These are phyloP conservation scores for Ophthalmolycus amberensis DNA, from an alignment of 2,113 vertebrate genomes.

Conservation along the genomic window DNA sequence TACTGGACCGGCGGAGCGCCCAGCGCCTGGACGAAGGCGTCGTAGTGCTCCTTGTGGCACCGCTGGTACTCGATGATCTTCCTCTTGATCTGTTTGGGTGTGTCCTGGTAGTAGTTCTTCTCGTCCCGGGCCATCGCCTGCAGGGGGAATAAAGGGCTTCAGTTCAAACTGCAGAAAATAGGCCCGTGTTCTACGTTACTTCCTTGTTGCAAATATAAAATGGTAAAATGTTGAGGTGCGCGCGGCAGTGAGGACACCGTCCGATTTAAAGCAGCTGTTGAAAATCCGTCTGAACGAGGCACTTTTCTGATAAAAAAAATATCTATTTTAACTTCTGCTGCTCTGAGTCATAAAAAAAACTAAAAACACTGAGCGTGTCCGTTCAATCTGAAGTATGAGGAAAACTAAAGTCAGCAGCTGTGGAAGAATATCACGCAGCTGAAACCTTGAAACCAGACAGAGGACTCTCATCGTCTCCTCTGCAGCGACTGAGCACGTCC, in stretches of 20 bases:
- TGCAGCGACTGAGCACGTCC: background rate
- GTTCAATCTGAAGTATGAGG: background rate
- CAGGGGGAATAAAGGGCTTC: background rate
- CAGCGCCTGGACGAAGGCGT: conserved; percentile 83
- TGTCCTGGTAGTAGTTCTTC: conserved; percentile 99
- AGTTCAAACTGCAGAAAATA: too few species aligned
- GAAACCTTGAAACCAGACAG: background rate
- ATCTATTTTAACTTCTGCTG: background rate
- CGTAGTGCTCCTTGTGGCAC: conserved; percentile 86
- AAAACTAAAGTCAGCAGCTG: background rate
- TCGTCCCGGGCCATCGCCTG: conserved; percentile 97
- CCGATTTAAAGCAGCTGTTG: conserved; percentile 17
- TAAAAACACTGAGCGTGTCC: background rate
- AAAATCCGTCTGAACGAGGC: conserved; percentile 24
- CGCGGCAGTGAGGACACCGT: conserved; percentile 26
- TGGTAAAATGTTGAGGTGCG: background rate
- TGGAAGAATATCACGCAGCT: background rate
- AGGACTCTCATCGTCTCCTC: background rate
- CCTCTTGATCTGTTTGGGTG: conserved; percentile 94
- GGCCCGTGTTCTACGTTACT: background rate
- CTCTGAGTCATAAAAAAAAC: background rate
- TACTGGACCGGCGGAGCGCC: conserved; percentile 53
- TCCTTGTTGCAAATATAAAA: background rate
- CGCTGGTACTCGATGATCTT: conserved; percentile 92
- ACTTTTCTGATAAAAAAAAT: conserved; percentile 25